Base-by-base conservation (phyloP, 1,140 invertebrate species). In the Bilobella aurantiaca region DNA sequence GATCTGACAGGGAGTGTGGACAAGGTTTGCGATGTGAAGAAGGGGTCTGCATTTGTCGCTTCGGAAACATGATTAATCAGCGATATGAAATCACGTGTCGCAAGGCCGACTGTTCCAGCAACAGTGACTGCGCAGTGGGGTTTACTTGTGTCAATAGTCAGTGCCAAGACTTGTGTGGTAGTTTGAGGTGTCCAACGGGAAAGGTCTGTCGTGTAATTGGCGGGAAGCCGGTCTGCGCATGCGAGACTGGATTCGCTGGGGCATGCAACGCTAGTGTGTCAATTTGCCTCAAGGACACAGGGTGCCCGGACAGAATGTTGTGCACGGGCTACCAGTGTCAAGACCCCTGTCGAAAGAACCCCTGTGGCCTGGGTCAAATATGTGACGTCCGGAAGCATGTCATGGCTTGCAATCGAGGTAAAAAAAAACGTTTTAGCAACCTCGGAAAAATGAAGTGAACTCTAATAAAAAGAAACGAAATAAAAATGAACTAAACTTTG, bases 221-320 rank as follows among this genome's bases (percentile, higher is more conserved):
- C 74, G 90, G 92, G 76, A 85, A 85, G 74, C 84, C 88, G 1
- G 81, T 90, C 63, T 93, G 90, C 76, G 84, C 91, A 73, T 94
- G 91, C 78, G 49, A 62, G n/a, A 53, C 14, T 53, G 49, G 49
- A 12, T 53, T 16, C 49, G 83, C 86, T 70, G 84, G 89, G 76
- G 88, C 91, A 77, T 93, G 90, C 79, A 85, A 86, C 75, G 87
- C 90, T 57, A 85, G 87, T 34, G 81, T 90, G 69, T 90, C 88
- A 61, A 91, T 93, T 76, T 93, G 91, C 76, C 82, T 92, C 70
- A 85, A 87, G 77, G 89, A 94, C 78, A 86, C 83, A 74, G 91
- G 91, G 65, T 53, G 49, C 21, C 49, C 49, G 8, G 49, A 53
- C 23, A 12, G 49, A 23, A 53, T 53, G 49, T 23, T 23, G 3